These are phyloP conservation scores for Condylura cristata DNA, from an alignment of 2,113 vertebrate species.

Conservation along the genomic window DNA sequence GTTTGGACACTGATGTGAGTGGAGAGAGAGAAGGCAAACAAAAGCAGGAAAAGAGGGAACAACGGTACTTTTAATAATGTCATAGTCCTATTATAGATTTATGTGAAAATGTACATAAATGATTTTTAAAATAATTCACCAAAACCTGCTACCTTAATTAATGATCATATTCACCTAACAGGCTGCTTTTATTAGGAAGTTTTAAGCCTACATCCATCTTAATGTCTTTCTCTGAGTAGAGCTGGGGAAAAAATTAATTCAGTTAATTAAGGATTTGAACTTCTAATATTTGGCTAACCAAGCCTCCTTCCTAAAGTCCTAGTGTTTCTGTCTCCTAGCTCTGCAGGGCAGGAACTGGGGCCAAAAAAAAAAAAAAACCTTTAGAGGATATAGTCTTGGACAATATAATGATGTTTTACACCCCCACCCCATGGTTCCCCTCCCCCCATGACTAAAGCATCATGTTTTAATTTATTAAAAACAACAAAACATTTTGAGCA, in stretches of 20 bases:
- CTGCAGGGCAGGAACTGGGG: neutral
- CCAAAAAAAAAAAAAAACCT: conserved; percentile 41
- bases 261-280: conserved; percentile 18
- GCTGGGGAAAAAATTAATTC: conserved; percentile 35
- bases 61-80: neutral
- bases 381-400: neutral
- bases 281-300: conserved; percentile 8
- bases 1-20: too few species aligned
- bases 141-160: conserved; percentile 15
- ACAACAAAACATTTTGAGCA: too few species aligned
- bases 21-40: too few species aligned
- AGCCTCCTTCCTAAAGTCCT: neutral
- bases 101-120: neutral
- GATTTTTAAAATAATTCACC: conserved; percentile 20
- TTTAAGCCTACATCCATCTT: neutral
- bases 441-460: too few species aligned
- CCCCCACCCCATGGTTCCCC: neutral
- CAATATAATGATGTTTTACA: neutral
- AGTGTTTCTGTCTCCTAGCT: neutral
- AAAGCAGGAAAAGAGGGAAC: neutral
- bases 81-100: neutral
- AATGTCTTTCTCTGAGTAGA: conserved; percentile 58
- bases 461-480: too few species aligned
- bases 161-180: neutral
- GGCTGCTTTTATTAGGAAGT: neutral